Evolutionary conservation across 2,113 vertebrate species (phyloP).

Genomic region (Pseudorasbora parva): DNA sequence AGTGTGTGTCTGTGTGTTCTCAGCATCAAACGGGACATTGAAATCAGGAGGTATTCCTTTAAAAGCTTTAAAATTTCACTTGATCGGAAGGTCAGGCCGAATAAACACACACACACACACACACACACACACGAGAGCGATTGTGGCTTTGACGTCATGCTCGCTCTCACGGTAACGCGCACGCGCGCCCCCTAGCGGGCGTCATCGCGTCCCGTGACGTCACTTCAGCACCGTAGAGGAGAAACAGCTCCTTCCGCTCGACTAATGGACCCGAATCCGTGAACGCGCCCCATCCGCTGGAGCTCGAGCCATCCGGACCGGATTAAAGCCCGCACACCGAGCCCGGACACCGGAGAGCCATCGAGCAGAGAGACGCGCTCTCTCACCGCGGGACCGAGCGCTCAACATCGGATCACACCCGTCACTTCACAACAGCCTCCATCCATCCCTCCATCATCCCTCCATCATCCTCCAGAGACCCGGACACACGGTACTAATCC

Average conservation of each 20-base stretch:
- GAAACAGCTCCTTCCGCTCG: conserved; percentile 68
- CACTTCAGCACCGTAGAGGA: conserved; percentile 79
- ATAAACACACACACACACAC: not conserved
- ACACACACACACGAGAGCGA: not conserved
- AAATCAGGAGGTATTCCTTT: not conserved
- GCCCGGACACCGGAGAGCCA: conserved; percentile 51
- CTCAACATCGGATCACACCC: conserved; percentile 69
- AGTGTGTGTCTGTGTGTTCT: too few species aligned
- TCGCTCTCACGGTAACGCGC: conserved; percentile 3
- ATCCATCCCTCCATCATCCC: conserved; percentile 23
- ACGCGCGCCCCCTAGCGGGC: conserved; percentile 71
- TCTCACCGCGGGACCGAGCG: conserved; percentile 21
- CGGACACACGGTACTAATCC: conserved; percentile 76
- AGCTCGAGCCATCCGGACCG: conserved; percentile 63
- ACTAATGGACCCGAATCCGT: conserved; percentile 68
- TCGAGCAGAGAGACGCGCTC: conserved; percentile 3
- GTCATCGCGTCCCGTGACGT: conserved; percentile 72
- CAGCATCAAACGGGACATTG: not conserved
- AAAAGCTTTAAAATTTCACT: not conserved
- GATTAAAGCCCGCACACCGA: conserved; percentile 50
- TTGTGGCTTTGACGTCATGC: conserved; percentile 23
- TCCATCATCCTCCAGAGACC: conserved; percentile 30
- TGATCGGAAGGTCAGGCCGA: not conserved
- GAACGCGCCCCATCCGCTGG: conserved; percentile 74
- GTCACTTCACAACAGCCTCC: conserved; percentile 71